A percentile compares a stretch with the other conserved stretches of the same genome.
phyloP scores from a whole-genome alignment of 2,113 vertebrate genomes.

The Oncorhynchus masou region DNA sequence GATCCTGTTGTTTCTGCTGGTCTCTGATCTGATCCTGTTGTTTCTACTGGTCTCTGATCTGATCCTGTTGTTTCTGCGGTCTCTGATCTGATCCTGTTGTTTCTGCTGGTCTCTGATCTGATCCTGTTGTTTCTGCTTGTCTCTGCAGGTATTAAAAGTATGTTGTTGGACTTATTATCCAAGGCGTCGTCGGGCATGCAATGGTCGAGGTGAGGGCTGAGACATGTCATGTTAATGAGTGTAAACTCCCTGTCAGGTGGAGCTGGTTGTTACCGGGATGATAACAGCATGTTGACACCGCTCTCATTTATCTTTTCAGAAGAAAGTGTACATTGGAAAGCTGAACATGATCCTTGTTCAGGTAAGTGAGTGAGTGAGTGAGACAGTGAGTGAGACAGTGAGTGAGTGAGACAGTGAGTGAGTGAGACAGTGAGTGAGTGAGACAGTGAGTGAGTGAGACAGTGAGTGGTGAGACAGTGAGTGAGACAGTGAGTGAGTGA shows the following conservation, averaged over 20 bases:
- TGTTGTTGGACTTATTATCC: slow-evolving; percentile 98
- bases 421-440: too few species aligned
- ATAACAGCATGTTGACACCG: too few species aligned
- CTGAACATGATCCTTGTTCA: slow-evolving; percentile 99
- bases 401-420: too few species aligned
- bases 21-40: neutral
- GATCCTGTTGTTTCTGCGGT: too few species aligned
- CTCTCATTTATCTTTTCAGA: slow-evolving; percentile 68
- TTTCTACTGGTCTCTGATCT: too few species aligned
- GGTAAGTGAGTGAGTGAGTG: slow-evolving; percentile 73
- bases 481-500: too few species aligned
- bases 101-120: too few species aligned
- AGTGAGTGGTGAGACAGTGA: too few species aligned
- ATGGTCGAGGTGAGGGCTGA: slow-evolving; percentile 88
- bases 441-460: too few species aligned
- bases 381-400: too few species aligned
- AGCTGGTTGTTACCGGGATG: neutral
- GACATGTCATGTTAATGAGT: neutral
- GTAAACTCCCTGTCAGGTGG: neutral
- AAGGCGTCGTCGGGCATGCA: slow-evolving; percentile 96
- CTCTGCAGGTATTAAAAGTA: slow-evolving; percentile 96
- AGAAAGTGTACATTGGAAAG: slow-evolving; percentile 98
- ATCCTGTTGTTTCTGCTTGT: too few species aligned
- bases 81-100: too few species aligned
- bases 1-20: slow-evolving; percentile 9